These are phyloP conservation scores for Glyphotaelius pellucidus DNA, from an alignment of 2,888 invertebrate genomes.

Conservation along the genomic window DNA sequence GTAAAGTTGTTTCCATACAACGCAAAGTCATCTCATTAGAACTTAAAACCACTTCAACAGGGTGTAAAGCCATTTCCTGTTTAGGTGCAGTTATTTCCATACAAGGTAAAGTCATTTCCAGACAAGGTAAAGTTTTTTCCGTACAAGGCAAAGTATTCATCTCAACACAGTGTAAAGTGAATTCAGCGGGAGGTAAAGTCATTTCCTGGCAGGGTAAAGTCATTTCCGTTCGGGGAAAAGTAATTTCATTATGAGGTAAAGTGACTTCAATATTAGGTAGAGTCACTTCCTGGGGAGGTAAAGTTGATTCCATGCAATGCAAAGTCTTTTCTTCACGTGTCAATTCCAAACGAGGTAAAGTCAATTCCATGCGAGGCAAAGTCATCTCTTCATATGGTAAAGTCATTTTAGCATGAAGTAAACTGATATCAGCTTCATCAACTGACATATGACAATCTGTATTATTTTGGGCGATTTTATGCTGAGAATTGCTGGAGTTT, in stretches of 20 bases:
- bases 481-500: not conserved
- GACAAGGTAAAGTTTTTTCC: not conserved
- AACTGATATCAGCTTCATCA: slow-evolving; percentile 37
- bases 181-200: not conserved
- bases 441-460: slow-evolving; percentile 49
- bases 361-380: not conserved
- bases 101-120: not conserved
- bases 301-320: not conserved
- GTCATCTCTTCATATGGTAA: not conserved
- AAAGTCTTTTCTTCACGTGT: not conserved
- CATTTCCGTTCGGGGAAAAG: not conserved
- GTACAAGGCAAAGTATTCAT: not conserved
- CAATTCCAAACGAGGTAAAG: not conserved
- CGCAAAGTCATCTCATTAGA: not conserved
- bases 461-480: slow-evolving; percentile 16
- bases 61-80: not conserved
- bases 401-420: not conserved
- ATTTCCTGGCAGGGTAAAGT: not conserved
- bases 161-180: not conserved
- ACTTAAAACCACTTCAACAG: not conserved
- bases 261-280: not conserved
- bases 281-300: not conserved
- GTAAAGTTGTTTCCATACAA: not conserved
- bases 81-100: not conserved
- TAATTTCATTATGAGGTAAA: not conserved